These are phyloP conservation scores for Denticeps clupeoides DNA, from an alignment of 2,797 vertebrate species.

Conservation along the genomic window DNA sequence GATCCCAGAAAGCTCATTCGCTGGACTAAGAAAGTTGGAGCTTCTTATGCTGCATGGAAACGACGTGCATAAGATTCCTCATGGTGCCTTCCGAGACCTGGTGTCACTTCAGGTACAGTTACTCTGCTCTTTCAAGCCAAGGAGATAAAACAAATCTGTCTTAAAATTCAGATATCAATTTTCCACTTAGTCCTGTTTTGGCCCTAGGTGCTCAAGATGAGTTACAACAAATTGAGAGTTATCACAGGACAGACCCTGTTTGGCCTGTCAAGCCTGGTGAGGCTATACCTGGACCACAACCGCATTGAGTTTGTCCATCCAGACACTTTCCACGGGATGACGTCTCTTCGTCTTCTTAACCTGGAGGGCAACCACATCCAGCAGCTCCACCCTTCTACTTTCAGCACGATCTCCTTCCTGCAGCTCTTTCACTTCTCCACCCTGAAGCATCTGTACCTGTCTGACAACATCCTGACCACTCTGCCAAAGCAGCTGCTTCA, in stretches of 20 bases:
- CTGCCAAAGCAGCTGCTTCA: slow-evolving; percentile 58
- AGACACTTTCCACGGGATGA: slow-evolving; percentile 75
- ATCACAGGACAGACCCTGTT: slow-evolving; percentile 67
- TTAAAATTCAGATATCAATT: neutral
- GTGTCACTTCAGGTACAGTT: slow-evolving; percentile 55
- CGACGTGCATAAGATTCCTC: slow-evolving; percentile 71
- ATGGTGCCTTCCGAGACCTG: slow-evolving; percentile 69
- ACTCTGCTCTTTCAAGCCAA: neutral
- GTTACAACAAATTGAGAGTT: slow-evolving; percentile 83
- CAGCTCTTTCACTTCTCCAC: slow-evolving; percentile 78
- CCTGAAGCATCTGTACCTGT: slow-evolving; percentile 81
- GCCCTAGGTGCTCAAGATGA: slow-evolving; percentile 83
- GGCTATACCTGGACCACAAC: slow-evolving; percentile 92
- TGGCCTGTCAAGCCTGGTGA: slow-evolving; percentile 70
- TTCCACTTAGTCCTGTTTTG: neutral
- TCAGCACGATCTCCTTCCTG: slow-evolving; percentile 75
- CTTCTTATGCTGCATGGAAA: slow-evolving; percentile 92
- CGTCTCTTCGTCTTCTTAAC: slow-evolving; percentile 74
- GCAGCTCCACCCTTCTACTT: slow-evolving; percentile 74
- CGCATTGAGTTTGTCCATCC: slow-evolving; percentile 81
- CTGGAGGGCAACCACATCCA: slow-evolving; percentile 83
- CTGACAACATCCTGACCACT: slow-evolving; percentile 71
- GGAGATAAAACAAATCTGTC: neutral
- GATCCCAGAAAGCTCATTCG: slow-evolving; percentile 63
- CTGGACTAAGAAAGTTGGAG: slow-evolving; percentile 68